Evolutionary conservation across 2,797 vertebrate species (phyloP).

Genomic region (Malacoctenus gilli): DNA sequence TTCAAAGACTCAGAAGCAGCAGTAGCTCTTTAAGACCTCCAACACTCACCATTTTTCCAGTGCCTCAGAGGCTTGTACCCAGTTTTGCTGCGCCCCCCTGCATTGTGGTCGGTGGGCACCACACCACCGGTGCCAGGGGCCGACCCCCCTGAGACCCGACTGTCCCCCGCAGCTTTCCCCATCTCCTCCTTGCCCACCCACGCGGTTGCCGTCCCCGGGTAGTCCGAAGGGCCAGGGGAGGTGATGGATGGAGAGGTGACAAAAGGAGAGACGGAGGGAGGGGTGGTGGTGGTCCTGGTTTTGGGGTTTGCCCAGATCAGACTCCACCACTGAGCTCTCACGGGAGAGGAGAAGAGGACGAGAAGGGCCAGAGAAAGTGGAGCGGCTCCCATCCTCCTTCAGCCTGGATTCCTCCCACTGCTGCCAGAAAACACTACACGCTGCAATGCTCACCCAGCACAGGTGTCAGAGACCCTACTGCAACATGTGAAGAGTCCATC

Average conservation of each 20-base stretch:
- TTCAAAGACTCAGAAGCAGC: too few relatives aligned
- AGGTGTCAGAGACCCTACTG: slow-evolving; percentile 9
- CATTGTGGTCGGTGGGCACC: slow-evolving; percentile 8
- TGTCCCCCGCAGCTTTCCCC: slow-evolving; percentile 9
- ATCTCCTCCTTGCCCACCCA: slow-evolving; percentile 8
- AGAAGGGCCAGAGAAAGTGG: slow-evolving; percentile 37
- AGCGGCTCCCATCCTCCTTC: slow-evolving; percentile 60
- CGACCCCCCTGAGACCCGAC: slow-evolving; percentile 14
- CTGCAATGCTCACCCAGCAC: slow-evolving; percentile 21
- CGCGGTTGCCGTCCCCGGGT: slow-evolving; percentile 15
- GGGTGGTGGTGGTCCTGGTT: slow-evolving; percentile 10
- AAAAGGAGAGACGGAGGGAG: slow-evolving; percentile 9
- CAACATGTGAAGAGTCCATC: slow-evolving; percentile 20
- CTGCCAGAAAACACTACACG: background rate
- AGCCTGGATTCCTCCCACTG: background rate
- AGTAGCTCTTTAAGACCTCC: too few relatives aligned
- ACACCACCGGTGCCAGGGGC: slow-evolving; percentile 9
- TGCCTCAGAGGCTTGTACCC: slow-evolving; percentile 65
- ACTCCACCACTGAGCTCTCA: slow-evolving; percentile 58
- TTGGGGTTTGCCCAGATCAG: slow-evolving; percentile 34
- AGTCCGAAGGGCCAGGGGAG: slow-evolving; percentile 10
- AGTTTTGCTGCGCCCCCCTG: slow-evolving; percentile 36
- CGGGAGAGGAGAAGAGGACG: slow-evolving; percentile 46
- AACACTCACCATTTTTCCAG: slow-evolving; percentile 75
- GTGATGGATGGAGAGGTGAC: slow-evolving; percentile 24